phyloP scores from a whole-genome alignment of 1,140 invertebrate genomes.

The Brachionus koreanus region DNA sequence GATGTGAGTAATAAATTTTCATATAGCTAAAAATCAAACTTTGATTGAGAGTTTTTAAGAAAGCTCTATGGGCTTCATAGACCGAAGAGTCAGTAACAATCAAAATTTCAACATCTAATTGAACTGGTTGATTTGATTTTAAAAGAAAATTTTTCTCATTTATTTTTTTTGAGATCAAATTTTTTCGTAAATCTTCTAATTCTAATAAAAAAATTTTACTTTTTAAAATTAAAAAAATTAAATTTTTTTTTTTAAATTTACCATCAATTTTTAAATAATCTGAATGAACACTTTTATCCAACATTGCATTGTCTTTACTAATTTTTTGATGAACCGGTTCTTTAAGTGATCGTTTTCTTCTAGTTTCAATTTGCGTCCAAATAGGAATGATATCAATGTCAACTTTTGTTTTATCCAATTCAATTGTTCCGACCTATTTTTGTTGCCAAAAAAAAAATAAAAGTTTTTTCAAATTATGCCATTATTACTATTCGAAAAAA shows the following conservation, averaged over 20 bases:
- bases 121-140: background rate
- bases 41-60: background rate
- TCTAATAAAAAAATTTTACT: background rate
- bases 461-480: background rate
- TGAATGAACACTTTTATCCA: background rate
- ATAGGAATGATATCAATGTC: background rate
- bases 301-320: background rate
- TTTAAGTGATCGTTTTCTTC: background rate
- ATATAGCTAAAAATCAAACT: background rate
- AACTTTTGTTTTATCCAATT: background rate
- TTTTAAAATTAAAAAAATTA: too few species aligned
- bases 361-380: background rate
- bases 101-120: background rate
- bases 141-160: background rate
- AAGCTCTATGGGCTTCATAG: background rate
- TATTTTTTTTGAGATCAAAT: background rate
- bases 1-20: conserved; percentile 14
- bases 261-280: background rate
- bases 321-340: background rate
- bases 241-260: too few species aligned
- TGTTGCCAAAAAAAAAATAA: too few species aligned
- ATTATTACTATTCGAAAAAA: background rate
- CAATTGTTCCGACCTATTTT: background rate
- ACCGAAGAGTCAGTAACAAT: background rate
- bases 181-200: background rate